A percentile compares a stretch with the other conserved stretches of the same genome.
phyloP scores from a whole-genome alignment of 2,797 vertebrate genomes.

The Coreius guichenoti region DNA sequence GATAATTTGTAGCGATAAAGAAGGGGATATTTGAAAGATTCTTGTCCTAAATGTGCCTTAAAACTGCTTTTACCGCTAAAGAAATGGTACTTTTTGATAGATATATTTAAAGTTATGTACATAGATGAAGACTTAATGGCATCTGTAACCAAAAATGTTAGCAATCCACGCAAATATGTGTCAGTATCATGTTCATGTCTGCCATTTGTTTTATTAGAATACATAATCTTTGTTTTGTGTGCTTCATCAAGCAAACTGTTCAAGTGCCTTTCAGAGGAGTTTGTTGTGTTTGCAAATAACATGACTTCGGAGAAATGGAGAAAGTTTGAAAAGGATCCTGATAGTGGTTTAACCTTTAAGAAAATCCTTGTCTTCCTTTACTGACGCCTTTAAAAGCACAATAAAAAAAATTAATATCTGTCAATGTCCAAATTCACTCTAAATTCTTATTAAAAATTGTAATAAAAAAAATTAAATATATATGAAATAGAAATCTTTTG shows the following conservation, averaged over 20 bases:
- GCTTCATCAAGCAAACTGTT: background rate
- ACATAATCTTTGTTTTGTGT: background rate
- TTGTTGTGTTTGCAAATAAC: background rate
- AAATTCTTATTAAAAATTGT: background rate
- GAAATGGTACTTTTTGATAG: background rate
- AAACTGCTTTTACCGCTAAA: background rate
- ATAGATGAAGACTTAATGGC: background rate
- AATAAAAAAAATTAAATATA: too few species aligned
- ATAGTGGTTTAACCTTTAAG: constrained; percentile 7
- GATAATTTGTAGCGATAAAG: constrained; percentile 1
- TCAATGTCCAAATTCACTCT: background rate
- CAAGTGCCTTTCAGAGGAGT: background rate
- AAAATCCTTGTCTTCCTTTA: background rate
- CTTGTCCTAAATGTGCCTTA: background rate
- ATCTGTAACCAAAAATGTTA: background rate
- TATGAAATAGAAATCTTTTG: too few species aligned
- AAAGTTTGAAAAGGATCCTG: background rate
- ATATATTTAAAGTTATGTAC: background rate
- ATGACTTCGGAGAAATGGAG: background rate
- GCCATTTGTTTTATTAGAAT: background rate
- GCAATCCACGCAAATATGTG: background rate
- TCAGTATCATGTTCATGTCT: background rate
- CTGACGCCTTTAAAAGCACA: background rate
- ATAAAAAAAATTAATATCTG: background rate
- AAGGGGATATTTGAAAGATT: background rate